A percentile compares a stretch with the other conserved stretches of the same genome.
Evolutionary conservation across 2,797 vertebrate species (phyloP).

Genomic region (Erithacus rubecula): DNA sequence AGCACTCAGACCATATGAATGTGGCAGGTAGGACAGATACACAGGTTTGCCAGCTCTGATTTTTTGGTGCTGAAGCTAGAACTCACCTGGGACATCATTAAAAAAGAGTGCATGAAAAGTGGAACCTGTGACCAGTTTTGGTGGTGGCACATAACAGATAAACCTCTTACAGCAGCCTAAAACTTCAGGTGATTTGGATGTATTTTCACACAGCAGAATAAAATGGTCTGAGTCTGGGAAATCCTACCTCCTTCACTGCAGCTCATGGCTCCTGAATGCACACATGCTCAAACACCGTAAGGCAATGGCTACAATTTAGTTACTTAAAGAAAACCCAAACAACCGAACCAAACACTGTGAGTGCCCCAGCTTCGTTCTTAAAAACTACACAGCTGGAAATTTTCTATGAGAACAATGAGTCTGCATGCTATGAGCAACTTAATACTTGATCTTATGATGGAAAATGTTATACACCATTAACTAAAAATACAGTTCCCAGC

Average conservation of each 20-base stretch:
- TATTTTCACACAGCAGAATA: not conserved
- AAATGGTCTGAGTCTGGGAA: not conserved
- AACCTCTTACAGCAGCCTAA: not conserved
- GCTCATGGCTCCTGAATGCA: not conserved
- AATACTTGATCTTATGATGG: not conserved
- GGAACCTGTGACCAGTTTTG: not conserved
- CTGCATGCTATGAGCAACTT: not conserved
- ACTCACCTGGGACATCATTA: not conserved
- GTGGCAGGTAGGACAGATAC: not conserved
- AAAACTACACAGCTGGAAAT: not conserved
- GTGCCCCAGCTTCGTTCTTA: not conserved
- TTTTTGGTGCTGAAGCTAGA: not conserved
- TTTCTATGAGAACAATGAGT: not conserved
- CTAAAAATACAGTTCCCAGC: not conserved
- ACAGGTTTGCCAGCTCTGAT: not conserved
- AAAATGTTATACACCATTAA: not conserved
- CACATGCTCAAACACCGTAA: not conserved
- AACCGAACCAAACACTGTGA: fast-evolving
- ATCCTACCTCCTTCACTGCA: not conserved
- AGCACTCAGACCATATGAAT: not conserved
- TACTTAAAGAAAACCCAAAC: not conserved
- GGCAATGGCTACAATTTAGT: not conserved
- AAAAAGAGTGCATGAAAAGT: not conserved
- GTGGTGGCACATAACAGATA: fast-evolving
- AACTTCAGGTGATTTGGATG: not conserved